These are phyloP conservation scores for Drosophila lacicola DNA, from an alignment of 2,888 invertebrate genomes.

Conservation along the genomic window DNA sequence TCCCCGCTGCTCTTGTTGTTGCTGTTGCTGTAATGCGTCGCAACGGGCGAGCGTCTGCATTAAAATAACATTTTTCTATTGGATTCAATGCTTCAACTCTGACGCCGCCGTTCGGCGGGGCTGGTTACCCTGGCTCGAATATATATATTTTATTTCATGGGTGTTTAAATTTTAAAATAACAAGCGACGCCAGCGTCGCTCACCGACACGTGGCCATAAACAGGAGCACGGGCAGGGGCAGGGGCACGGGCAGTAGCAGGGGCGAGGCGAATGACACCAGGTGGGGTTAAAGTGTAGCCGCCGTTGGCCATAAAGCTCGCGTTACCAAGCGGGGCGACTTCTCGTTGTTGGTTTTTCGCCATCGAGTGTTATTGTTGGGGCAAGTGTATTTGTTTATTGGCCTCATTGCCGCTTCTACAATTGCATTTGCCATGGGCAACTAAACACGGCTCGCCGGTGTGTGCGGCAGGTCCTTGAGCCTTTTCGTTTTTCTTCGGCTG, in stretches of 20 bases:
- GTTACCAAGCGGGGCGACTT: constrained; percentile 54
- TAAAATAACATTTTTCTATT: constrained; percentile 80
- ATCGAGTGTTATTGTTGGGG: constrained; percentile 42
- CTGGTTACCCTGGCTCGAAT: constrained; percentile 15
- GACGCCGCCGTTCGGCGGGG: constrained; percentile 31
- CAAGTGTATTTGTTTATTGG: constrained; percentile 77
- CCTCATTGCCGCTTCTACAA: constrained; percentile 74
- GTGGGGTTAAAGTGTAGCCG: constrained; percentile 62
- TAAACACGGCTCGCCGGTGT: constrained; percentile 40
- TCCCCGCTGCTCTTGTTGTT: neutral
- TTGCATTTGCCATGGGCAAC: constrained; percentile 80
- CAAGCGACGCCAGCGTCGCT: constrained; percentile 67
- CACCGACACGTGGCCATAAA: constrained; percentile 69
- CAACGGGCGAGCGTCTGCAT: constrained; percentile 67
- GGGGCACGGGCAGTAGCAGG: constrained; percentile 2
- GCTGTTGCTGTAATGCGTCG: constrained; percentile 26
- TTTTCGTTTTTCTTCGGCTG: constrained; percentile 6
- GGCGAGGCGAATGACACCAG: constrained; percentile 42
- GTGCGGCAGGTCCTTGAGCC: constrained; percentile 9
- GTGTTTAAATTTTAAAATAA: constrained; percentile 81
- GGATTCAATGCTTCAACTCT: constrained; percentile 71
- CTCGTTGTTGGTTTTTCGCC: constrained; percentile 39
- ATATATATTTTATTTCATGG: constrained; percentile 81
- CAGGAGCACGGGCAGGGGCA: constrained; percentile 7
- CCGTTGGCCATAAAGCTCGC: constrained; percentile 53